Conservation (phyloP, 2,888 invertebrate species). For the Drosophila robusta region DNA sequence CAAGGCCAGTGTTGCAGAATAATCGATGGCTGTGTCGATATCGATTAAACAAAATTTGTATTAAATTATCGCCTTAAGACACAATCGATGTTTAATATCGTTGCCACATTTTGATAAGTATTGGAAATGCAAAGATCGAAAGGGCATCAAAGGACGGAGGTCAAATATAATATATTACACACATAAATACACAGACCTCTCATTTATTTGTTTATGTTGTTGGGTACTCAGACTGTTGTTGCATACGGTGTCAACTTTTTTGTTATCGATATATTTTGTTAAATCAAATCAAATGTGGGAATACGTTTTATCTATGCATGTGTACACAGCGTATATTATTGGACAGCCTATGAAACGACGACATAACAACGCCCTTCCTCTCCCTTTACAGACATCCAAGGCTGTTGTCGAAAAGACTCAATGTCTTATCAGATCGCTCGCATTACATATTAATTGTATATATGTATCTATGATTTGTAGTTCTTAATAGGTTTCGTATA, state of each 20-base stretch:
- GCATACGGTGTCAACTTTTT: background rate
- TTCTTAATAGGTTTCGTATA: background rate
- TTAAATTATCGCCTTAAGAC: background rate
- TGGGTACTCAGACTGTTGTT: background rate
- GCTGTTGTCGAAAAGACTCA: constrained; percentile 11
- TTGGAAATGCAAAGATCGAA: too few species aligned
- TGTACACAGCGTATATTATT: constrained; percentile 15
- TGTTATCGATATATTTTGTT: constrained; percentile 22
- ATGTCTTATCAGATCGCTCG: constrained; percentile 18
- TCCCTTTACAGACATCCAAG: constrained; percentile 7
- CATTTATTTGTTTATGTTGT: background rate
- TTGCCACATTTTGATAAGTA: background rate
- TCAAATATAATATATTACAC: background rate
- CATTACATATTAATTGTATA: background rate
- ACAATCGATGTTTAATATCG: constrained; percentile 2
- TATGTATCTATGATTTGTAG: background rate
- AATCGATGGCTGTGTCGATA: constrained; percentile 30
- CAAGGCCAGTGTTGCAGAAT: constrained; percentile 27
- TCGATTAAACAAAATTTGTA: background rate
- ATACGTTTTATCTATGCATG: background rate
- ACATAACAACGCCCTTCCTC: constrained; percentile 39
- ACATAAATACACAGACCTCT: background rate
- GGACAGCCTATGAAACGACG: constrained; percentile 3
- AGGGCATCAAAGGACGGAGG: too few species aligned
- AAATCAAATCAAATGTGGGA: constrained; percentile 12